Evolutionary conservation across 1,140 invertebrate genomes (phyloP).

Genomic region (Drosophila melanogaster): Release_6_plus_ISO1_MT NT_033777.3:9870501-9871000

Average conservation of each 20-base stretch:
- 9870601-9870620: no score
- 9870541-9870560: no score
- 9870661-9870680: no score
- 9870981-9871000: slow-evolving; percentile 46
- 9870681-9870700: slow-evolving; percentile 19
- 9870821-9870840: slow-evolving; percentile 58
- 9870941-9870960: slow-evolving; percentile 70
- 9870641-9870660: no score
- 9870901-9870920: slow-evolving; percentile 10
- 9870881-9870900: neutral
- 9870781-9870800: slow-evolving; percentile 68
- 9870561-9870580: neutral
- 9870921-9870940: slow-evolving; percentile 63
- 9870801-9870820: slow-evolving; percentile 59
- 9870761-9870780: slow-evolving; percentile 74
- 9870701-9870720: slow-evolving; percentile 69
- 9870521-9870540: neutral
- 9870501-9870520: no score
- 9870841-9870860: slow-evolving; percentile 77
- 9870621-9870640: neutral
- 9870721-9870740: slow-evolving; percentile 32
- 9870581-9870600: neutral
- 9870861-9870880: slow-evolving; percentile 39
- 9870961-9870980: slow-evolving; percentile 57
- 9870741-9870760: slow-evolving; percentile 59